Evolutionary conservation across 2,797 vertebrate genomes (phyloP), one percentile per base, ranked within the genome.

Genomic region (Hephaestus fuliginosus): DNA sequence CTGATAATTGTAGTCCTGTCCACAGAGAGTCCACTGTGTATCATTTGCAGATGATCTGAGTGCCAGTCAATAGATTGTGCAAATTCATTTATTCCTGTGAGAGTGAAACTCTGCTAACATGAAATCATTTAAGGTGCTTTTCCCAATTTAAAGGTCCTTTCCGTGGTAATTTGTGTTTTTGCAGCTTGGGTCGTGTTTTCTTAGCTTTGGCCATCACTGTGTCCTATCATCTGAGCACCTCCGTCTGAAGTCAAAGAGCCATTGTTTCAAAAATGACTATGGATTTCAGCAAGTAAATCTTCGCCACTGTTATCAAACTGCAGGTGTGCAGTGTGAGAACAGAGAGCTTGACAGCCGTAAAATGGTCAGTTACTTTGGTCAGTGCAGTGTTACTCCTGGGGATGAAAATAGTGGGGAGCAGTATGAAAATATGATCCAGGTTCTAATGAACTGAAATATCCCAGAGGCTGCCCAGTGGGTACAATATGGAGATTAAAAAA

Each of bases 1-100:
- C 70, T 89, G 81, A 87, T 87, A 78, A 90, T 76, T 79, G 70
- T 60, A 65, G 67, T 74, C 51, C 39, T 71, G 67, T 78, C 83
- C 80, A 71, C 69, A 65, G 64, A 74, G 41, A 74, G 80, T 53
- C 48, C 66, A 62, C 30, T 73, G 55, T 65, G 63, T 56, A 72
- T 86, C 73, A 80, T 82, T 81, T 80, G 62, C 41, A 64, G 49
- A 86, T 84, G 75, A 82, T 79, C 46, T 60, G 28, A 18, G 28
- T 78, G 55, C 33, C 55, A 64, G n/a, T 36, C 39, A 7, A 74
- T n/a, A 44, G 17, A 76, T 46, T 56, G 41, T 20, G 15, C 25
- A 72, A 28, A 70, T 70, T 64, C 0, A 61, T 76, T 78, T 52
- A 33, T 70, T 57, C 60, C 62, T 65, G 39, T 44, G 52, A 58